Conservation (phyloP, 1,140 invertebrate genomes). For the Drosophila prosaltans region DNA sequence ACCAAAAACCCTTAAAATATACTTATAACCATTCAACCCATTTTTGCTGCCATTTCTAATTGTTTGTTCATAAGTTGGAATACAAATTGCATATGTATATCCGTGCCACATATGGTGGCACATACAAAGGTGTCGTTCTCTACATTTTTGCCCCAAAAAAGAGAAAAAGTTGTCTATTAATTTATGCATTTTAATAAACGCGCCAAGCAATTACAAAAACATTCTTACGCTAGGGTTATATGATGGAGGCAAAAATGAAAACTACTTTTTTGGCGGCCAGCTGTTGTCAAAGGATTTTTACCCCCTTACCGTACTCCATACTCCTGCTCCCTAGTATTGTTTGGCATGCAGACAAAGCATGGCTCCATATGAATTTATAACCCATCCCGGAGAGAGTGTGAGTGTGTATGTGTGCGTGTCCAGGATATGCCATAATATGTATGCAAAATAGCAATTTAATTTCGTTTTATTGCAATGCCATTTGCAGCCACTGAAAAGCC, state of each 20-base stretch:
- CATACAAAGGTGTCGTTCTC: conserved; percentile 55
- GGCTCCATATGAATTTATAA: conserved; percentile 60
- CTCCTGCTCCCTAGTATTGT: conserved; percentile 34
- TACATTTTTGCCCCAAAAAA: conserved; percentile 28
- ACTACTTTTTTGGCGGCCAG: conserved; percentile 68
- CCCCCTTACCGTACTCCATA: conserved; percentile 8
- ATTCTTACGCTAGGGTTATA: conserved; percentile 29
- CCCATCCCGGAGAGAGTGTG: conserved; percentile 14
- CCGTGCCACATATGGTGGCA: conserved; percentile 52
- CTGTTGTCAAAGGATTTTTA: conserved; percentile 75
- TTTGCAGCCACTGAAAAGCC: conserved; percentile 70
- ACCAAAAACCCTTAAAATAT: neutral
- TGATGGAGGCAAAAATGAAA: conserved; percentile 20
- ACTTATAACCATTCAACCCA: neutral
- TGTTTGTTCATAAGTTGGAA: conserved; percentile 62
- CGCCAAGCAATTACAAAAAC: conserved; percentile 62
- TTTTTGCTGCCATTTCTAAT: conserved; percentile 44
- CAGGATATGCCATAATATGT: conserved; percentile 61
- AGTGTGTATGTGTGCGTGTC: conserved; percentile 36
- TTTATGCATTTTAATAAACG: conserved; percentile 81
- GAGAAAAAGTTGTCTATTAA: conserved; percentile 49
- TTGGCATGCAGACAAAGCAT: conserved; percentile 63
- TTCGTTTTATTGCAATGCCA: conserved; percentile 80
- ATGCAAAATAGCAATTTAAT: conserved; percentile 82
- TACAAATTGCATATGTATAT: conserved; percentile 48